A percentile compares a stretch with the other conserved stretches of the same genome.
Conservation (phyloP, 1,140 invertebrate genomes). For the Bilobella aurantiaca region DNA sequence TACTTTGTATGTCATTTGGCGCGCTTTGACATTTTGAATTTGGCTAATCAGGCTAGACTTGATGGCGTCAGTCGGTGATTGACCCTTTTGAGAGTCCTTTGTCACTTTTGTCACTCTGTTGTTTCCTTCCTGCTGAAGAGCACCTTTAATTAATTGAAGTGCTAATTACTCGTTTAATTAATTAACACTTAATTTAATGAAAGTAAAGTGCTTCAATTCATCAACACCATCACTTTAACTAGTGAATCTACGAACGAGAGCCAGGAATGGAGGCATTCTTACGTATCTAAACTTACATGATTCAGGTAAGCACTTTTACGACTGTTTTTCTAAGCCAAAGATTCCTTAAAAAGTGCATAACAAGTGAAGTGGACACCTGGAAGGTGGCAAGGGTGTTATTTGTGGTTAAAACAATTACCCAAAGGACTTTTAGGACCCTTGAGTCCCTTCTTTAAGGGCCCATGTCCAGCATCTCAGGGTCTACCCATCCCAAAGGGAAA, state of each 20-base stretch:
- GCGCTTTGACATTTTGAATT: too few relatives aligned
- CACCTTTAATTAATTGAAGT: background rate
- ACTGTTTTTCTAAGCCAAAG: background rate
- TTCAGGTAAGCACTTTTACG: background rate
- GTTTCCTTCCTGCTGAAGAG: background rate
- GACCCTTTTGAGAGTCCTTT: too few relatives aligned
- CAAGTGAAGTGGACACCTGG: background rate
- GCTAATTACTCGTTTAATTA: background rate
- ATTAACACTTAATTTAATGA: background rate
- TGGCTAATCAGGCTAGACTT: too few relatives aligned
- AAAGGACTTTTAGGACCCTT: background rate
- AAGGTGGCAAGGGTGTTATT: background rate
- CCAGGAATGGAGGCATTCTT: too few relatives aligned
- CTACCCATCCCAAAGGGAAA: too few relatives aligned
- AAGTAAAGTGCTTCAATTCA: background rate
- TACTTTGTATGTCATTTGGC: too few relatives aligned
- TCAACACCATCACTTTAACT: background rate
- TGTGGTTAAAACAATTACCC: background rate
- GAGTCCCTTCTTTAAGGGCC: too few relatives aligned
- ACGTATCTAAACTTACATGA: too few relatives aligned
- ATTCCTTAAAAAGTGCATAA: background rate
- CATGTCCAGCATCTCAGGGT: too few relatives aligned
- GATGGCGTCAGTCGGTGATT: too few relatives aligned
- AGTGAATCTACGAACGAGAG: background rate
- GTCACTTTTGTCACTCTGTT: background rate